phyloP scores from a whole-genome alignment of 2,888 invertebrate genomes.

The Lycophotia porphyrea region DNA sequence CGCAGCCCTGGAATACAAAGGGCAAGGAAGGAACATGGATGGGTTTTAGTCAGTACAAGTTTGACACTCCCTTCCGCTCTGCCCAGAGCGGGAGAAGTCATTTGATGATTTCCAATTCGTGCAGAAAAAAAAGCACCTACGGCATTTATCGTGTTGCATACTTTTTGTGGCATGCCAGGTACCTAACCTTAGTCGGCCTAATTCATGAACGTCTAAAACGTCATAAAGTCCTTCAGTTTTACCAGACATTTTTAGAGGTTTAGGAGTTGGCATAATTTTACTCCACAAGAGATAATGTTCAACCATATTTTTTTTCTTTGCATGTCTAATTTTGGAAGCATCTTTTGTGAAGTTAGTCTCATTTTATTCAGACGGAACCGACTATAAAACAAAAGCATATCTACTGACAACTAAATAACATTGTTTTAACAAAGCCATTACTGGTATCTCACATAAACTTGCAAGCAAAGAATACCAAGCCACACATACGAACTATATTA shows the following conservation, averaged over 20 bases:
- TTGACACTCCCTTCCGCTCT: too few species aligned
- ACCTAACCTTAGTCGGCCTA: not conserved
- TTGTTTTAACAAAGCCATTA: not conserved
- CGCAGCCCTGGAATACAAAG: too few species aligned
- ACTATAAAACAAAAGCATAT: not conserved
- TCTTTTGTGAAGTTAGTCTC: not conserved
- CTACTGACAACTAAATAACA: not conserved
- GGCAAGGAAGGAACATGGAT: too few species aligned
- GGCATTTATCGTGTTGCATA: not conserved
- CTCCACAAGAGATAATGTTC: not conserved
- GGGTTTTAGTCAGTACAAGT: too few species aligned
- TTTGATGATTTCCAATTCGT: too few species aligned
- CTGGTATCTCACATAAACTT: conserved; percentile 23
- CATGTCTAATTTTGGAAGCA: not conserved
- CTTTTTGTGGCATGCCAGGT: not conserved
- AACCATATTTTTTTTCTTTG: not conserved
- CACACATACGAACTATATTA: conserved; percentile 30
- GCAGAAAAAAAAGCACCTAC: too few species aligned
- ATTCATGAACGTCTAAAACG: not conserved
- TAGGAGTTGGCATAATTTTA: not conserved
- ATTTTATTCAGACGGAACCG: not conserved
- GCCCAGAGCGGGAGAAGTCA: too few species aligned
- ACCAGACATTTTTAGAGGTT: not conserved
- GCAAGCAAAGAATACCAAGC: conserved; percentile 18
- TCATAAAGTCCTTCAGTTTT: not conserved